Base-by-base conservation (phyloP, 2,888 invertebrate species). In the Leucozona laternaria region DNA sequence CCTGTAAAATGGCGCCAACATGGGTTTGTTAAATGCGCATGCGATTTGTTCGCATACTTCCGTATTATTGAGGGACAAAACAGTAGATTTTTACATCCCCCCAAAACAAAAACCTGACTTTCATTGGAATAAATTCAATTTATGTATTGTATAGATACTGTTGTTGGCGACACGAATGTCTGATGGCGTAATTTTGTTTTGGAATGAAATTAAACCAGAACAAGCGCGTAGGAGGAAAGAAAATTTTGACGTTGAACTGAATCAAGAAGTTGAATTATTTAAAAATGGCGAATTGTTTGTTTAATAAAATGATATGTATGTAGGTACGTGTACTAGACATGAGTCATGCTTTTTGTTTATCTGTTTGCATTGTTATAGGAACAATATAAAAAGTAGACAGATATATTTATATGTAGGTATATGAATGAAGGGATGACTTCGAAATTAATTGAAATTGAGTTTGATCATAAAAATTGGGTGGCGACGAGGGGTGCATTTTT, bases 121-220 rank as follows among this genome's bases (percentile, higher is more conserved):
- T 70, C 22, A 45, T 45, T 45, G 60, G 28, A 70, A 55, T 76
- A 76, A 71, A 70, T 70, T 76, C 34, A 75, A 73, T 68, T 73
- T 71, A 64, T 64, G 6, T 28, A 28, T 4, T 64, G 6, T 28
- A 28, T 4, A 64, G 45, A 64, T 6, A 73, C 50, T 53, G 50
- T 68, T 37, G 73, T 62, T 73, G 76, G 62, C 81, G 81, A 76
- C 81, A 80, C 37, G 31, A 79, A 79, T 37, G 75, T 68, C 75
- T 80, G 70, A 75, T 76, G 80, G 76, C 70, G 76, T 62, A 76
- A 70, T 81, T 55, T 64, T 40, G 53, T 72, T 68, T 76, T 57
- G 37, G 28, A 53, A 64, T 28, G 17, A 48, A 64, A 79, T 60
- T 60, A 40, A 40, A 60, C 40, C 40, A 73, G 57, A 34, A 64